Conservation (phyloP, 1,140 invertebrate genomes). For the Camponotus floridanus region DNA sequence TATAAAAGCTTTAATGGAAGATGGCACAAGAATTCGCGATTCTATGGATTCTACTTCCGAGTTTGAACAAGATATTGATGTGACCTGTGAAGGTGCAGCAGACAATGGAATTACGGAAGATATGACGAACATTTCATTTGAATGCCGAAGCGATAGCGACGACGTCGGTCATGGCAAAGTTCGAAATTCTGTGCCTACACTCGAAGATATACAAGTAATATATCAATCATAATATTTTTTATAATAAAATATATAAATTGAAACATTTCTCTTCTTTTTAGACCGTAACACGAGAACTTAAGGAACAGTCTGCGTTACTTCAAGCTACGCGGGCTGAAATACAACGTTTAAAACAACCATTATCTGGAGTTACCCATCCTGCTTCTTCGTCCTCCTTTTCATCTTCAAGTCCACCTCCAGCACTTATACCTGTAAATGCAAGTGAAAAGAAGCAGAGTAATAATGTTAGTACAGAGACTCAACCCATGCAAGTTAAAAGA, state of each 20-base stretch:
- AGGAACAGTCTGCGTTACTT: constrained; percentile 81
- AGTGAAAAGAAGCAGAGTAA: constrained; percentile 79
- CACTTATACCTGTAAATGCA: constrained; percentile 41
- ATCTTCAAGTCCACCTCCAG: constrained; percentile 73
- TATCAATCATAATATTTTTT: not conserved
- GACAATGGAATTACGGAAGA: constrained; percentile 62
- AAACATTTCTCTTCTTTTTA: constrained; percentile 47
- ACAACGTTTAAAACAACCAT: constrained; percentile 81
- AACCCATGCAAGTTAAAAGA: constrained; percentile 77
- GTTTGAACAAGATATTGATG: constrained; percentile 71
- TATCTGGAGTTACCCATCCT: constrained; percentile 52
- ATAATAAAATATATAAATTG: not conserved
- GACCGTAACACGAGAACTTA: constrained; percentile 81
- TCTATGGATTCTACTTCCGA: constrained; percentile 72
- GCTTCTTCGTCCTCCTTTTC: constrained; percentile 63
- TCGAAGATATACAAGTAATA: constrained; percentile 79
- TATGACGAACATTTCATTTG: constrained; percentile 67
- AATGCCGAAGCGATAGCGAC: constrained; percentile 74
- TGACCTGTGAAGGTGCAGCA: constrained; percentile 62
- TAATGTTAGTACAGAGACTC: constrained; percentile 67
- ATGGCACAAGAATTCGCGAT: constrained; percentile 77
- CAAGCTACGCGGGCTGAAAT: constrained; percentile 81
- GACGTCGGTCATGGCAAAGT: constrained; percentile 67
- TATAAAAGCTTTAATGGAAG: constrained; percentile 82
- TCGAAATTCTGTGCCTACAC: constrained; percentile 68